These are phyloP conservation scores for Carassius auratus DNA, from an alignment of 2,113 vertebrate genomes.

Conservation along the genomic window DNA sequence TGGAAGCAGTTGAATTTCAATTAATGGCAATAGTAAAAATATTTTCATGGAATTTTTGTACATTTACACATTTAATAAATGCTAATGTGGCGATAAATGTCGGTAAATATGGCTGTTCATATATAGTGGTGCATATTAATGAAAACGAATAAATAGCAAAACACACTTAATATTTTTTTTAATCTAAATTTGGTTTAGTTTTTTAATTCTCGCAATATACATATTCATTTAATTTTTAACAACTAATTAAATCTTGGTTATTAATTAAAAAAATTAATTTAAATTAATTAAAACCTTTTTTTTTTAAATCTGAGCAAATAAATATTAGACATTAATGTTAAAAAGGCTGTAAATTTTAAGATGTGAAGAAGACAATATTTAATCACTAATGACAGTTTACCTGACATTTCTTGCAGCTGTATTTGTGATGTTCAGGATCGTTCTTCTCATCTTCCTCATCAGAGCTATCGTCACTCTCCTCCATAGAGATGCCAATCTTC, in stretches of 20 bases:
- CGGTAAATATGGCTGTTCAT: neutral
- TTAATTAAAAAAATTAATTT: no score
- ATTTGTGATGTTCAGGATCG: constrained; percentile 91
- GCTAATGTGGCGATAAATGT: neutral
- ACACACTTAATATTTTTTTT: neutral
- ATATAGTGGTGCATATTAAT: neutral
- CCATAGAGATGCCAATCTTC: constrained; percentile 95
- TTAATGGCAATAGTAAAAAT: neutral
- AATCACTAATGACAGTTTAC: constrained; percentile 63
- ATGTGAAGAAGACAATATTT: neutral
- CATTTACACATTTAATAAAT: no score
- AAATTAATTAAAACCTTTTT: no score
- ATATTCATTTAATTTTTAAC: neutral
- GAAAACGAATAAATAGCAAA: neutral
- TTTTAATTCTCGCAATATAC: neutral
- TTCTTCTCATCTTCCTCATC: constrained; percentile 84
- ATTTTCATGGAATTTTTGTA: neutral
- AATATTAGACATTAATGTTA: neutral
- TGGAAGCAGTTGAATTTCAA: no score
- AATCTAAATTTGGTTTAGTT: neutral
- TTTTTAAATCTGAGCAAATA: no score
- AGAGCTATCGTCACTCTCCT: constrained; percentile 86
- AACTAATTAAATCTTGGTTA: neutral
- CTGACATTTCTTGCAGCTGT: constrained; percentile 98
- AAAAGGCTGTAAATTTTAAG: neutral